Evolutionary conservation across 2,113 vertebrate species (phyloP).

Genomic region (Tupaia chinensis): DNA sequence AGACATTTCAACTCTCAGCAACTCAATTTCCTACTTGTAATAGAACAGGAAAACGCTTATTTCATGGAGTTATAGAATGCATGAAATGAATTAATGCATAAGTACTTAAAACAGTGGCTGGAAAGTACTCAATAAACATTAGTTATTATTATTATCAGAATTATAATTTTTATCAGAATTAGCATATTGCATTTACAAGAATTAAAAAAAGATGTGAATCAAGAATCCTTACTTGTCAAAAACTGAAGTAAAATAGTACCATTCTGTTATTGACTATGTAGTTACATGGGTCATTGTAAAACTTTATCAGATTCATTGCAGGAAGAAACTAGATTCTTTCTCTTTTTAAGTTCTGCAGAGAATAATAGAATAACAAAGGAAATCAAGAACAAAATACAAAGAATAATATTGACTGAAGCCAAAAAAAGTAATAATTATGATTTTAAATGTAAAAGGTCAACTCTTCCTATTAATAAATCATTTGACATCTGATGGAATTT

Average conservation of each 20-base stretch:
- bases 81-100: neutral
- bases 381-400: neutral
- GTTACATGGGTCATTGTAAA: neutral
- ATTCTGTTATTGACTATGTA: neutral
- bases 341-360: constrained; percentile 40
- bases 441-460: constrained; percentile 6
- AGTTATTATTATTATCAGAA: neutral
- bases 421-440: constrained; percentile 23
- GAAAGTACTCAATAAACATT: neutral
- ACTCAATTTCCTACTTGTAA: neutral
- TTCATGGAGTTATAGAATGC: neutral
- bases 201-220: neutral
- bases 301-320: constrained; percentile 21
- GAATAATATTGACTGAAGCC: neutral
- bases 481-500: neutral
- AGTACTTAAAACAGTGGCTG: neutral
- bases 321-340: constrained; percentile 1
- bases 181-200: neutral
- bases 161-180: neutral
- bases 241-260: neutral
- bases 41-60: neutral
- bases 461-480: constrained; percentile 36
- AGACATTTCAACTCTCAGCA: neutral
- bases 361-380: constrained; percentile 22
- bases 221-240: neutral